Base-by-base conservation (phyloP, 2,797 vertebrate species). In the Sebastes oblongus region DNA sequence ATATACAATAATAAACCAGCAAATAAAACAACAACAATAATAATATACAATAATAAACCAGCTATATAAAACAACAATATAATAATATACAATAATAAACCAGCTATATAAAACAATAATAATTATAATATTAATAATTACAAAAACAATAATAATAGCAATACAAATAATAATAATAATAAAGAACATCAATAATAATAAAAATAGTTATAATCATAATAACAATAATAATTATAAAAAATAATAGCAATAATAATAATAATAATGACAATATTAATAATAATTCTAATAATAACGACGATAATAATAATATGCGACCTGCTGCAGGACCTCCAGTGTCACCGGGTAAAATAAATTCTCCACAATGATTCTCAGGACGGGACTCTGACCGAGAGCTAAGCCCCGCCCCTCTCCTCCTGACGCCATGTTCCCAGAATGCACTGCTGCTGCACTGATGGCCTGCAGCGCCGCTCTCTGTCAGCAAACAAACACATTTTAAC, bases 311-410 rank as follows among this genome's bases (percentile, higher is more conserved):
- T 32, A 2, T 7, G 0, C 20, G 6, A 98, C 98, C 97, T 99
- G 98, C 84, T 99, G 98, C 25, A 99, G 93, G 46, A 98, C 97
- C 27, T 99, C 98, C 73, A 99, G 91, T 0, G 97, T 98, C 77
- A 99, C 98, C 0, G 98, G 98, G 77, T 99, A 99, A 90, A 99
- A 99, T 20, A 98, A 96, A 74, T 99, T 99, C 90, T 99, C 98
- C 64, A 99, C 97, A 2, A 99, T 98, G 92, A 99, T 97, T 71
- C 97, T 95, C 55, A 99, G 95, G 72, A 99, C 98, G 0, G 98
- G 97, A 89, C 97, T 97, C 90, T 97, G 97, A 54, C 84, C 76
- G 1, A 34, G 25, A 56, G 29, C 95, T 93, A 96, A 93, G 0
- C 95, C 94, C 72, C 97, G 84, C 64, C 94, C 95, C 7, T 97